These are phyloP conservation scores for Archivesica marissinica DNA, from an alignment of 1,140 invertebrate species.

Conservation along the genomic window DNA sequence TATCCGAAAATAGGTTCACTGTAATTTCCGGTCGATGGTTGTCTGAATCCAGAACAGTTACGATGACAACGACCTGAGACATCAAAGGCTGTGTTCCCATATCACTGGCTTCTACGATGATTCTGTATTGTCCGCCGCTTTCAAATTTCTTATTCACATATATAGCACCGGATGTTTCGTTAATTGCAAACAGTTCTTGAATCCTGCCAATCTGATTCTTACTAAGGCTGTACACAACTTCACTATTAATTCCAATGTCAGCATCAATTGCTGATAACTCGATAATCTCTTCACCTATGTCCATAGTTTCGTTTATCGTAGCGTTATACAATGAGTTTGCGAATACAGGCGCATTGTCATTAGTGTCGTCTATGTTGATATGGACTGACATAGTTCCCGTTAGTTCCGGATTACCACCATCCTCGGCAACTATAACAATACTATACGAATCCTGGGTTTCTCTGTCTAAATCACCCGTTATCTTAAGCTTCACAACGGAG, in stretches of 20 bases:
- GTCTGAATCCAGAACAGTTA: constrained; percentile 92
- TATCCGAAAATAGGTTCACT: constrained; percentile 68
- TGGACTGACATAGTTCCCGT: constrained; percentile 81
- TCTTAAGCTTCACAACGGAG: constrained; percentile 69
- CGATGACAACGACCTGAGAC: constrained; percentile 87
- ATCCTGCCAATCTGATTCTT: constrained; percentile 65
- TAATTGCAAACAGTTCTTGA: constrained; percentile 88
- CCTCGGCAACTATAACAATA: constrained; percentile 93
- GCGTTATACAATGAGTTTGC: constrained; percentile 82
- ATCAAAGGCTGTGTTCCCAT: constrained; percentile 82
- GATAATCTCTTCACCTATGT: constrained; percentile 66
- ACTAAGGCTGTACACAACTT: constrained; percentile 74
- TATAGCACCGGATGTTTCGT: constrained; percentile 92
- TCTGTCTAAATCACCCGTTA: constrained; percentile 88
- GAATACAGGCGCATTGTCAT: constrained; percentile 96
- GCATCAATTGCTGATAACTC: constrained; percentile 73
- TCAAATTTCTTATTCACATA: constrained; percentile 85
- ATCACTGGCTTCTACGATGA: constrained; percentile 85
- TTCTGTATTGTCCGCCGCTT: constrained; percentile 64
- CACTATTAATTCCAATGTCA: constrained; percentile 77
- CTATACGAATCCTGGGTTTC: constrained; percentile 95
- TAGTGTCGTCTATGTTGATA: constrained; percentile 89
- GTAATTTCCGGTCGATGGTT: constrained; percentile 96
- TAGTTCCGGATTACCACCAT: constrained; percentile 92
- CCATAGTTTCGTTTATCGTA: constrained; percentile 89